A percentile compares a stretch with the other conserved stretches of the same genome.
phyloP scores from a whole-genome alignment of 1,140 invertebrate genomes.

The Pararge aegeria region DNA sequence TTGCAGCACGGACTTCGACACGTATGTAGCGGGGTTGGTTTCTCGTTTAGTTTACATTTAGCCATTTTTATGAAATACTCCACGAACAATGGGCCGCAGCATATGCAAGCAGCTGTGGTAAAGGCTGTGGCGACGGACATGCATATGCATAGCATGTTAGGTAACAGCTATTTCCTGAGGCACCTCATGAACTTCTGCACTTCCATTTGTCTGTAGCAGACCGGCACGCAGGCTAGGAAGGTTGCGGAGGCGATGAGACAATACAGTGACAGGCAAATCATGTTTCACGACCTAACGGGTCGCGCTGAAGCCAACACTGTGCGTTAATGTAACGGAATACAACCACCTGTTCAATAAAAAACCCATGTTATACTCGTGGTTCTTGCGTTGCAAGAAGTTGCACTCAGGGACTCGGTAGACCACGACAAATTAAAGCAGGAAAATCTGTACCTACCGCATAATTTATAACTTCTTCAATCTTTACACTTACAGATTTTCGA shows the following conservation, averaged over 20 bases:
- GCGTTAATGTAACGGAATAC: not conserved
- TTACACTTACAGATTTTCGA: too few relatives aligned
- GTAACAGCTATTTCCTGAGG: slow-evolving; percentile 44
- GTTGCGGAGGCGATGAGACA: slow-evolving; percentile 63
- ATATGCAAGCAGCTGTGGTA: slow-evolving; percentile 46
- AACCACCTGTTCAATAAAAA: not conserved
- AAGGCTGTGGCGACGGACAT: slow-evolving; percentile 48
- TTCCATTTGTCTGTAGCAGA: slow-evolving; percentile 58
- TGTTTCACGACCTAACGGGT: slow-evolving; percentile 30
- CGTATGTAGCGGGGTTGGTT: not conserved
- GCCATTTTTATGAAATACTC: slow-evolving; percentile 8
- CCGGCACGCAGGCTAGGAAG: slow-evolving; percentile 61
- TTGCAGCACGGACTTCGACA: slow-evolving; percentile 52
- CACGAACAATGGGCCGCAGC: slow-evolving; percentile 42
- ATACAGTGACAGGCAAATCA: slow-evolving; percentile 72
- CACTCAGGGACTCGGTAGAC: too few relatives aligned
- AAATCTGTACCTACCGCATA: too few relatives aligned
- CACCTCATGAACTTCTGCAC: slow-evolving; percentile 61
- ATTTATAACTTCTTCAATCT: too few relatives aligned
- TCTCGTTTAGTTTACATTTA: not conserved
- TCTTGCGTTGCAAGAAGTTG: too few relatives aligned
- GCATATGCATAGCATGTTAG: slow-evolving; percentile 49
- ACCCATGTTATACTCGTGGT: not conserved
- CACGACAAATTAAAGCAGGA: too few relatives aligned
- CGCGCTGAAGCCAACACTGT: not conserved